These are phyloP conservation scores for Crepidodera aurea DNA, from an alignment of 2,888 invertebrate genomes.

Conservation along the genomic window DNA sequence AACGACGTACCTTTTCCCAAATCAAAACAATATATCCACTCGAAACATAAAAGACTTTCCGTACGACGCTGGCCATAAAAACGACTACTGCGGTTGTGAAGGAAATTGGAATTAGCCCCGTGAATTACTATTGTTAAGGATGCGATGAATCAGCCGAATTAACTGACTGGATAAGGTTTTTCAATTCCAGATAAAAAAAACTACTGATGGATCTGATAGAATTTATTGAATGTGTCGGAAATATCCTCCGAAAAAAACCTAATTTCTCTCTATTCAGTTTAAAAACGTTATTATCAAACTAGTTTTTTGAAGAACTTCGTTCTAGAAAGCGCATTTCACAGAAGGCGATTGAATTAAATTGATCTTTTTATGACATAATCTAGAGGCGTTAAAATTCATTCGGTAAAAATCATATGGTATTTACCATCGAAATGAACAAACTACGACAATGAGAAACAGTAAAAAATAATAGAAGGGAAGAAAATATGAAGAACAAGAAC, in stretches of 20 bases:
- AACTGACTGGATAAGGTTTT: constrained; percentile 31
- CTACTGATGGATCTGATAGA: constrained; percentile 32
- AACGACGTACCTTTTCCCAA: no score
- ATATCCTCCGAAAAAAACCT: constrained; percentile 3
- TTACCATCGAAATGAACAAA: no score
- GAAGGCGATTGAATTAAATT: no score
- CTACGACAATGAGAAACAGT: no score
- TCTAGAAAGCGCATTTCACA: no score
- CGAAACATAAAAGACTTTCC: not conserved
- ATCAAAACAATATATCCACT: not conserved
- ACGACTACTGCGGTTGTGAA: constrained; percentile 27
- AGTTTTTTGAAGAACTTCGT: no score
- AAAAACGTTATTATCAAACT: not conserved
- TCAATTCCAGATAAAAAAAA: constrained; percentile 32
- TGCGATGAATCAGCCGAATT: constrained; percentile 41
- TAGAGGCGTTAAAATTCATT: no score
- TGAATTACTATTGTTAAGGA: constrained; percentile 41
- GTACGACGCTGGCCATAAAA: constrained; percentile 21
- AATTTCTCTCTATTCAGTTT: not conserved
- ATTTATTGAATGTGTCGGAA: constrained; percentile 24
- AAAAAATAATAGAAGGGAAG: no score
- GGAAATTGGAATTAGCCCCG: constrained; percentile 42
- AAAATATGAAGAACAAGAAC: no score
- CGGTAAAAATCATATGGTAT: no score
- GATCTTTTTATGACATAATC: no score